Conservation (phyloP, 1,140 invertebrate species). For the Tetramorium simillimum region DNA sequence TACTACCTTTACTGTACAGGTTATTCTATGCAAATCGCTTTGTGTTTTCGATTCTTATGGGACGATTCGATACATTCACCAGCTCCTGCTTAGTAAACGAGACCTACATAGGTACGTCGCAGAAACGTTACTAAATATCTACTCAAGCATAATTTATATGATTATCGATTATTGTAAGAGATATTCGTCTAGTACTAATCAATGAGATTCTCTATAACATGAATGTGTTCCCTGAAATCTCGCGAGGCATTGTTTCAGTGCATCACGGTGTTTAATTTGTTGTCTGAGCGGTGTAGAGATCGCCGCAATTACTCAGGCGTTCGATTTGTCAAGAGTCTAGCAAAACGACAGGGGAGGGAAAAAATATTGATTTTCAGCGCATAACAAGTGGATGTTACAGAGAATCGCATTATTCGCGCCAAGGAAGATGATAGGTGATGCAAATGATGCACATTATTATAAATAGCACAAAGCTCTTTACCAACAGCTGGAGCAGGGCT, state of each 20-base stretch:
- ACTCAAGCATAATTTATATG: slow-evolving; percentile 79
- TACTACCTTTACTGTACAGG: slow-evolving; percentile 79
- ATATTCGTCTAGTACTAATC: slow-evolving; percentile 61
- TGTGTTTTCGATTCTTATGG: slow-evolving; percentile 78
- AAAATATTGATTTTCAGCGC: slow-evolving; percentile 26
- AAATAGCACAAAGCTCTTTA: slow-evolving; percentile 84
- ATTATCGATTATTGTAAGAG: slow-evolving; percentile 71
- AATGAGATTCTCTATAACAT: slow-evolving; percentile 77
- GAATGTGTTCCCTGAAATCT: slow-evolving; percentile 2
- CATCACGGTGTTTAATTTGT: background rate
- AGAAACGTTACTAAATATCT: slow-evolving; percentile 79
- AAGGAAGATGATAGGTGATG: slow-evolving; percentile 77
- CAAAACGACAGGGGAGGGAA: background rate
- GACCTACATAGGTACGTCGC: slow-evolving; percentile 71
- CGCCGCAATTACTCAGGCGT: background rate
- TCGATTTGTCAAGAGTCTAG: background rate
- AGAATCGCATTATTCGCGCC: slow-evolving; percentile 78
- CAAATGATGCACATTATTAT: slow-evolving; percentile 82
- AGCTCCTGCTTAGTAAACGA: slow-evolving; percentile 76
- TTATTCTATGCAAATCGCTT: slow-evolving; percentile 80
- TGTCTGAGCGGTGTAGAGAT: background rate
- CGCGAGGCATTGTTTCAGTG: background rate
- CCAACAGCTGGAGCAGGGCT: slow-evolving; percentile 76
- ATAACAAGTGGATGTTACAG: slow-evolving; percentile 72
- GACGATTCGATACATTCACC: slow-evolving; percentile 75